Conservation (phyloP, 2,888 invertebrate genomes). For the Urechis unicinctus region DNA sequence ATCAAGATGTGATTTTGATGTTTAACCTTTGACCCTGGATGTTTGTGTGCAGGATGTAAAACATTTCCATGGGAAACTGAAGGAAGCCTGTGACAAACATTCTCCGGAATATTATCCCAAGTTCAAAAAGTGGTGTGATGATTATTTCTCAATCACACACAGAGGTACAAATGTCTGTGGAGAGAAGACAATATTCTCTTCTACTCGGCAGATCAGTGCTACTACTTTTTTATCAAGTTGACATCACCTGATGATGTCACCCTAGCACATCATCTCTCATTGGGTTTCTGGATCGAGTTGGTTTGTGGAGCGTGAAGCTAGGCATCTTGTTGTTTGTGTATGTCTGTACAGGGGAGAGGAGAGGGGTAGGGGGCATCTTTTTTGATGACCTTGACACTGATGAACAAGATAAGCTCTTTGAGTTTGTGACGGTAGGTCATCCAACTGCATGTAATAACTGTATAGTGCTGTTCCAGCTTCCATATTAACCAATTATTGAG, state of each 20-base stretch:
- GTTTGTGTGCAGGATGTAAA: conserved; percentile 70
- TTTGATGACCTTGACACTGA: conserved; percentile 84
- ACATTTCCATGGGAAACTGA: conserved; percentile 79
- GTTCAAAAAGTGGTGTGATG: conserved; percentile 95
- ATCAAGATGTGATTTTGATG: too few species aligned
- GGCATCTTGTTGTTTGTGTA: too few species aligned
- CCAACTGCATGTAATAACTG: too few species aligned
- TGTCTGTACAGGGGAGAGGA: conserved; percentile 60
- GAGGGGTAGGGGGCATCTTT: conserved; percentile 94
- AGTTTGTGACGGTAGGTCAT: conserved; percentile 61
- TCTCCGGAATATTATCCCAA: conserved; percentile 69
- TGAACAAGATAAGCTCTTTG: conserved; percentile 63
- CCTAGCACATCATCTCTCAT: too few species aligned
- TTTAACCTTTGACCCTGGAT: too few species aligned
- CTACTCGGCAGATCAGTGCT: too few species aligned
- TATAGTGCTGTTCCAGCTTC: too few species aligned
- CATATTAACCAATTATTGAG: too few species aligned
- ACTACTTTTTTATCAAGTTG: too few species aligned
- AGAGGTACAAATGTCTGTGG: conserved; percentile 56
- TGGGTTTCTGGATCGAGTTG: too few species aligned
- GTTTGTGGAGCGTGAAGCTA: too few species aligned
- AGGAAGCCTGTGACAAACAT: conserved; percentile 81
- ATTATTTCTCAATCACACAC: conserved; percentile 83
- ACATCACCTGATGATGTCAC: too few species aligned
- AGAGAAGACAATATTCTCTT: neutral